Base-by-base conservation (phyloP, 2,888 invertebrate species). In the Conchocele bisecta region DNA sequence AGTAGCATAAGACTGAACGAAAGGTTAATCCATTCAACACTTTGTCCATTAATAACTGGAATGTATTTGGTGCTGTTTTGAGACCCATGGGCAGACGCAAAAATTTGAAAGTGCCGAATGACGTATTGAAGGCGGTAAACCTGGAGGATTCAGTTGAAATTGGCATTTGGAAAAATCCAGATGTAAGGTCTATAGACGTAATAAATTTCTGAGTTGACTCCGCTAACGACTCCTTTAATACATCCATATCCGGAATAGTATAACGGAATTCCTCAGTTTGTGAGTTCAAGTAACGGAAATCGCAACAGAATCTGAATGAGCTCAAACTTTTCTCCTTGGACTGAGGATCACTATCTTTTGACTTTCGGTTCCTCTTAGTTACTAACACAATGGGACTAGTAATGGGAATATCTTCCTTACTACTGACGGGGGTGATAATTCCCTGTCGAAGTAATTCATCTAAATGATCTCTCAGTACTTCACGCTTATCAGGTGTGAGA, bases 341-440 rank as follows among this genome's bases (percentile, higher is more conserved):
- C 7, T 50, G 39, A 24, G 57, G 28, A 5, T 46, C 22, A 20
- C 13, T 15, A 13, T 22, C 24, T 6, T n/a, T n/a, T 35, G 46
- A 46, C 11, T 31, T n/a, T 28, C 50, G 46, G n/a, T 44, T 50
- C 24, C 51, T 37, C 48, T 72, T 72, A 2, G 60, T 44, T 15
- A 72, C 61, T 29, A 67, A 57, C 2, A 72, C 61, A 22, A 66
- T 67, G 3, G 72, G 72, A 48, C 66, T 61, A 15, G 61, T 42
- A 13, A 72, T 61, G 13, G 61, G 61, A 15, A 61, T 22, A 29
- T 61, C 50, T 44, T 67, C 72, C 29, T 17, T 35, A 44, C 61
- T 58, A 56, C 37, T 41, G 13, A 71, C 66, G 29, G 54, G 48
- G 9, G 54, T 22, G 28, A 71, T 66, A 20, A 46, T 46, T 11